Evolutionary conservation across 2,888 invertebrate genomes (phyloP), one percentile per base, ranked within the genome.

Genomic region (Trissonchulus sp.): DNA sequence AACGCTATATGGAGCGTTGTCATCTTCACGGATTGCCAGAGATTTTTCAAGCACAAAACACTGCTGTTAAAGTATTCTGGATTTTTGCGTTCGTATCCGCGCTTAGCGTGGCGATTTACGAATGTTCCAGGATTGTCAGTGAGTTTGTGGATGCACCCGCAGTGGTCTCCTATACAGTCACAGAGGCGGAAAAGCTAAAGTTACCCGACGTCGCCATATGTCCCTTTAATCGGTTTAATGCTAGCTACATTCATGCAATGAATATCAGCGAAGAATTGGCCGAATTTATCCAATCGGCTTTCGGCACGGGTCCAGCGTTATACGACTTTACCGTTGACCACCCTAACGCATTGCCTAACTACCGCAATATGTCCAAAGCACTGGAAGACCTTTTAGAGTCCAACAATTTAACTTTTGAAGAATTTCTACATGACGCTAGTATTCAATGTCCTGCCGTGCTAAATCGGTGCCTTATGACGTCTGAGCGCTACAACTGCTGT

Each of bases 171-270:
- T 48, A 48, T 48, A 48, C 48, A 15, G 48, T 48, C 8, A 48
- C 8, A 23, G 48, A 48, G 23, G 48, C 48, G 48, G 48, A 48
- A 15, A 15, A 8, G 48, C 48, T 48, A 48, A 48, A 48, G 23
- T 48, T 48, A 48, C 48, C 48, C 48, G 48, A 48, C 23, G 48
- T 48, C 8, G 8, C 48, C 48, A 48, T 48, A 15, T 48, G 48
- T 48, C 48, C 48, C 48, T 48, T 48, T 48, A 48, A 48, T 23
- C 48, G 48, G 48, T 48, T 48, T 48, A 48, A 48, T 48, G 48
- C 48, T 23, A 48, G 8, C 48, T 48, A 15, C 23, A 48, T 48
- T 8, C 48, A 48, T 15, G 8, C 8, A 23, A 48, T 48, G 48
- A 48, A 48, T 23, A 23, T 48, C 23, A 23, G 23, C 48, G 23